Percentiles rank a stretch among this genome's conserved stretches.
phyloP scores from a whole-genome alignment of 92 coral and sea anemone genomes.

The Actinernus sp. region DNA sequence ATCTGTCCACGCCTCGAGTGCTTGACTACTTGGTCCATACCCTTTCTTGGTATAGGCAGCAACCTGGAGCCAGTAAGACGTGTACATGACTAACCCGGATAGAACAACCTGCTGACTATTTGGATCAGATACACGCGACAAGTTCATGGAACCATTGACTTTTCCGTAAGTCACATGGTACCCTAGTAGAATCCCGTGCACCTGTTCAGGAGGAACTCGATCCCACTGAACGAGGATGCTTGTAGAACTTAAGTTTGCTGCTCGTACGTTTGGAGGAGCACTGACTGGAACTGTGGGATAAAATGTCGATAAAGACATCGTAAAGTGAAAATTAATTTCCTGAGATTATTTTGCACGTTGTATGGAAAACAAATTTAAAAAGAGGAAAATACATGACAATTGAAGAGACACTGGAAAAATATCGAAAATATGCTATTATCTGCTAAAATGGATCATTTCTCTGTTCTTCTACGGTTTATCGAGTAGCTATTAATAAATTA shows the following conservation, averaged over 20 bases:
- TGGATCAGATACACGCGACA: neutral
- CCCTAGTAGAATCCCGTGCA: conserved; percentile 1
- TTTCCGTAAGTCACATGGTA: neutral
- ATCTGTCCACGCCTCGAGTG: neutral
- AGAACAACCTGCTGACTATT: neutral
- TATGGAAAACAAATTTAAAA: no score
- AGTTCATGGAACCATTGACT: neutral
- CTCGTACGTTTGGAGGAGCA: conserved; percentile 4
- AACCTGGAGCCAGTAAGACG: neutral
- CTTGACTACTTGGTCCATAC: conserved; percentile 8
- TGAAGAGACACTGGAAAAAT: no score
- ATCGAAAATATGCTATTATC: no score
- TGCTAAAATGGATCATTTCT: no score
- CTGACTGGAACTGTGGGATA: conserved; percentile 2
- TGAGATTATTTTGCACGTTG: no score
- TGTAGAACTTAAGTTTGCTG: neutral
- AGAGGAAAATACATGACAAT: no score
- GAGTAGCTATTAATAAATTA: no score
- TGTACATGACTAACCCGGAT: neutral
- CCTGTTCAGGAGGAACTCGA: neutral
- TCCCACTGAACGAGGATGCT: conserved; percentile 12
- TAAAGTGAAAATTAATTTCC: no score
- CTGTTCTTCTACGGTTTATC: no score
- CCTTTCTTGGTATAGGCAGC: conserved; percentile 9
- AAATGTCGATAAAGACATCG: neutral